A percentile compares a stretch with the other conserved stretches of the same genome.
Conservation (phyloP, 2,113 vertebrate species). For the Oreochromis aureus region DNA sequence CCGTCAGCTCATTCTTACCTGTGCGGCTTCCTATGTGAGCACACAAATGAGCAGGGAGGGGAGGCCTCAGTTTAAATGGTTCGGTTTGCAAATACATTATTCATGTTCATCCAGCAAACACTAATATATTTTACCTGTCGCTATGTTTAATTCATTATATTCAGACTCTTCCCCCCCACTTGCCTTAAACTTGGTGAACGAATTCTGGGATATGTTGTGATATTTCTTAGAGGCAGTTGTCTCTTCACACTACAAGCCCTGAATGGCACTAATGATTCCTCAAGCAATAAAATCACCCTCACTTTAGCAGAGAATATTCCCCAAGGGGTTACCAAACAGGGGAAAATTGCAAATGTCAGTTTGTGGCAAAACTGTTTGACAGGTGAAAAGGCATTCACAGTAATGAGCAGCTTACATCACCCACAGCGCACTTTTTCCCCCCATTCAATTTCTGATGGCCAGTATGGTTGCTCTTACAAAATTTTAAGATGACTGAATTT, state of each 20-base stretch:
- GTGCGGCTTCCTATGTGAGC: background rate
- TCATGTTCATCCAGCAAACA: constrained; percentile 19
- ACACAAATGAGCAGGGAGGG: background rate
- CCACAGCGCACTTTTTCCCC: background rate
- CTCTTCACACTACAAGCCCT: background rate
- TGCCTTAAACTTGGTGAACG: background rate
- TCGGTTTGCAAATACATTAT: constrained; percentile 47
- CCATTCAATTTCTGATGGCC: too few relatives aligned
- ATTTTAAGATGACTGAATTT: background rate
- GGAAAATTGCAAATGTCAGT: background rate
- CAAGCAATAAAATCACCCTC: background rate
- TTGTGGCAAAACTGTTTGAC: background rate
- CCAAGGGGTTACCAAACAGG: background rate
- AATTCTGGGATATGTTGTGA: background rate
- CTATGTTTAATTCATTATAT: constrained; percentile 42
- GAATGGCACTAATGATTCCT: constrained; percentile 10
- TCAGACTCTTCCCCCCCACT: background rate
- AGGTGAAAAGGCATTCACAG: background rate
- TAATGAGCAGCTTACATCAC: background rate
- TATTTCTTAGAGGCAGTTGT: background rate
- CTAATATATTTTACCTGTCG: constrained; percentile 39
- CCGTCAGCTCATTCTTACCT: background rate
- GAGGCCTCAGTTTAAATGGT: constrained; percentile 13
- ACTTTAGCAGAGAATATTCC: background rate
- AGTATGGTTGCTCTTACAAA: background rate